Percentiles rank a stretch among this genome's conserved stretches.
These are phyloP conservation scores for Tenebrosternarchus preto DNA, from an alignment of 2,113 vertebrate species.

Conservation along the genomic window DNA sequence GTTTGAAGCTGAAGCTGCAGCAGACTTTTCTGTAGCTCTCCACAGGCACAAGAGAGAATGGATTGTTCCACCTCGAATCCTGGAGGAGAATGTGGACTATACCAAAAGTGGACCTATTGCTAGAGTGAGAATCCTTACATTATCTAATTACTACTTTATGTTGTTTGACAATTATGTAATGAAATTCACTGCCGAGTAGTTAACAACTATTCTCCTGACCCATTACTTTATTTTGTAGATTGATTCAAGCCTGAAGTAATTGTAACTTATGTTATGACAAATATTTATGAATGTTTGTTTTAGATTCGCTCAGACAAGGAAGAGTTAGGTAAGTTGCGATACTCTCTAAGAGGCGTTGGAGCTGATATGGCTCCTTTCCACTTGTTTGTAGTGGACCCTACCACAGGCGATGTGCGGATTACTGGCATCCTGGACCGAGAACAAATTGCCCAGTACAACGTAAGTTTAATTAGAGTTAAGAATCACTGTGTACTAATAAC, in stretches of 20 bases:
- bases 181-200: background rate
- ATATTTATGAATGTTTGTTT: constrained; percentile 40
- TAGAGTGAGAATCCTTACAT: constrained; percentile 35
- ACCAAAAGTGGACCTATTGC: constrained; percentile 43
- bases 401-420: constrained; percentile 80
- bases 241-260: too few species aligned
- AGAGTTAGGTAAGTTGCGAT: constrained; percentile 58
- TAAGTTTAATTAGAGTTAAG: constrained; percentile 55
- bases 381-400: constrained; percentile 80
- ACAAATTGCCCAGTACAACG: constrained; percentile 56
- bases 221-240: background rate
- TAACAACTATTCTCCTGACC: too few species aligned
- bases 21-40: constrained; percentile 10
- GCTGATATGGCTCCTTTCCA: constrained; percentile 76
- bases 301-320: constrained; percentile 88
- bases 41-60: constrained; percentile 51
- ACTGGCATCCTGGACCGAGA: constrained; percentile 85
- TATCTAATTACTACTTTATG: background rate
- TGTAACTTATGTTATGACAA: too few species aligned
- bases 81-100: constrained; percentile 51
- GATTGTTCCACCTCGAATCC: constrained; percentile 52
- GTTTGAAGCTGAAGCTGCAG: constrained; percentile 23
- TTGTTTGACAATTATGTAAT: background rate
- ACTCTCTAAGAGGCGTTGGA: constrained; percentile 79
- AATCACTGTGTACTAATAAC: background rate